Evolutionary conservation across 2,113 vertebrate species (phyloP).

Genomic region (Nothobranchius kuhntae): DNA sequence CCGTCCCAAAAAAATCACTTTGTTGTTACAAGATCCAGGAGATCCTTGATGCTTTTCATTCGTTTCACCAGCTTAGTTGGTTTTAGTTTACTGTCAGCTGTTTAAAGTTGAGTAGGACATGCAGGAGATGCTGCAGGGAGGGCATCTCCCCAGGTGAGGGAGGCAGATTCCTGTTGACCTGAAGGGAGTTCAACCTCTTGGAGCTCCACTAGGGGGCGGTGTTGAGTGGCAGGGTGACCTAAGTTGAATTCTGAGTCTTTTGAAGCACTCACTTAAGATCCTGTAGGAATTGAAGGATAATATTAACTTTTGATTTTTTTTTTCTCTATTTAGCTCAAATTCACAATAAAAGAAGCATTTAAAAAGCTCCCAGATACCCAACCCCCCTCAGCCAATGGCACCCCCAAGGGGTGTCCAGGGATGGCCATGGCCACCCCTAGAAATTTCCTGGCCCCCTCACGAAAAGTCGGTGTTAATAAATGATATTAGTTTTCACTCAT

Average conservation of each 20-base stretch:
- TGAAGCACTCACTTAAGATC: conserved; percentile 60
- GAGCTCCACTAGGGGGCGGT: conserved; percentile 59
- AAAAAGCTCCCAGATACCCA: too few species aligned
- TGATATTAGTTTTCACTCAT: too few species aligned
- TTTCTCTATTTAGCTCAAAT: background rate
- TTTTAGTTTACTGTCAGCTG: conserved; percentile 14
- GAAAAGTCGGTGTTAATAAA: too few species aligned
- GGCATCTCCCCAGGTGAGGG: conserved; percentile 68
- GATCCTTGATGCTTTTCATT: conserved; percentile 58
- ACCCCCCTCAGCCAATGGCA: too few species aligned
- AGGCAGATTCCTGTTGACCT: conserved; percentile 74
- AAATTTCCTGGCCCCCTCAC: too few species aligned
- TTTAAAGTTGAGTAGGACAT: background rate
- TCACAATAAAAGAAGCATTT: too few species aligned
- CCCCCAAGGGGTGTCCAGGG: too few species aligned
- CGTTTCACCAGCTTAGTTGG: background rate
- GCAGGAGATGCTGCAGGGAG: conserved; percentile 63
- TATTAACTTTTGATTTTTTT: conserved; percentile 1
- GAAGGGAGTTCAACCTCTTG: conserved; percentile 45
- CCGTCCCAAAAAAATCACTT: conserved; percentile 42
- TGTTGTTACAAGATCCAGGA: conserved; percentile 42
- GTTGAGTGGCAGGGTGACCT: conserved; percentile 64
- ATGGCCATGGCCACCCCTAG: too few species aligned
- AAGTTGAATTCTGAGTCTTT: conserved; percentile 55
- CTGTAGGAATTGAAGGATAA: conserved; percentile 18